Evolutionary conservation across 2,888 invertebrate genomes (phyloP), one percentile per base, ranked within the genome.

Genomic region (Luperina testacea): DNA sequence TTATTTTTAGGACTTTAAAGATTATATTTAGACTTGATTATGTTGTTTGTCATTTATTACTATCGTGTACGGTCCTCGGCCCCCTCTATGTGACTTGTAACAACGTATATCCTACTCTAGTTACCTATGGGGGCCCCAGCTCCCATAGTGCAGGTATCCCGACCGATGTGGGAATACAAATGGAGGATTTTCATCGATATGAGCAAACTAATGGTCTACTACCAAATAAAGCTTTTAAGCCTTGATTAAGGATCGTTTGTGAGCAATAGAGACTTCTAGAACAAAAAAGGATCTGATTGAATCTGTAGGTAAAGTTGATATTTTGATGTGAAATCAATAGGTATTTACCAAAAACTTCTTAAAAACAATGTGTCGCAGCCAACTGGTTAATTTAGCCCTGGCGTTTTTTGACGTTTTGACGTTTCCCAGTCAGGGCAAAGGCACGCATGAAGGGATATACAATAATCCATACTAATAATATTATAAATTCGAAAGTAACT

Each of bases 61-160:
- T 11, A 5, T 59, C 11, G 59, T 32, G 15, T 59, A 42, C 53
- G 24, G 13, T 27, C 42, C n/a, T 57, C 61, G 48, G 61, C 17
- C 77, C 82, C 82, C 80, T 72, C 64, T 38, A 27, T 38, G 38
- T 42, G 51, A 45, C 27, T n/a, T 27, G 13, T 87, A 87, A 87
- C 70, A 57, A 82, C 24, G 13, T 51, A 78, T 78, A 84, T 86
- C 87, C 88, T 80, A 80, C 61, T 87, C 59, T 42, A 42, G 45
- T 78, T 68, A 32, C 53, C 42, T 42, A 65, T 57, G 57, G 75
- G 83, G 75, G 42, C n/a, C 51, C n/a, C n/a, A 17, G 53, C 17
- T 53, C 32, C 11, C 24, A 38, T 24, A 67, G 45, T 59, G n/a
- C 67, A 79, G 57, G 63, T 78, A 83, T 78, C n/a, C 57, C 38